These are phyloP conservation scores for Zoanthus gigantus DNA, from an alignment of 92 coral and sea anemone species.

Conservation along the genomic window DNA sequence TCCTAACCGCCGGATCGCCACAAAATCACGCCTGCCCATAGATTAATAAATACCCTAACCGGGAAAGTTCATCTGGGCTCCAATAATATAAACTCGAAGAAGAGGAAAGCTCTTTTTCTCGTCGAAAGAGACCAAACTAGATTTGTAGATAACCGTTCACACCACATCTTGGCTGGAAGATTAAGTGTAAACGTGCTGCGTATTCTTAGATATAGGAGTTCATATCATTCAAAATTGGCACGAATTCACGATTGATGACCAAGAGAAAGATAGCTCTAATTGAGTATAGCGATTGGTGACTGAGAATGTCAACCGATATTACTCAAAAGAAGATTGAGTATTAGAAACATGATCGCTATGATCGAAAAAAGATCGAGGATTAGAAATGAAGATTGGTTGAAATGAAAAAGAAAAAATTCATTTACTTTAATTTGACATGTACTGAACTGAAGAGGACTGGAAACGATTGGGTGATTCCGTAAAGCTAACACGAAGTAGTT, in stretches of 20 bases:
- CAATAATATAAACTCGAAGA: no score
- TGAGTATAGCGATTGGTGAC: not conserved
- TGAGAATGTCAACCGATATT: not conserved
- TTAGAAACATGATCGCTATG: conserved; percentile 1
- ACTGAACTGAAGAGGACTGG: conserved; percentile 18
- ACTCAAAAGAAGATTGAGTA: not conserved
- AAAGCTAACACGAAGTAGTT: not conserved
- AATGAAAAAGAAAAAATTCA: not conserved
- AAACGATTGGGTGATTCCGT: conserved; percentile 16
- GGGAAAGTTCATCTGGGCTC: no score
- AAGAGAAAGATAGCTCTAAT: not conserved
- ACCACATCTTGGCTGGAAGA: no score
- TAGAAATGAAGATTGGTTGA: not conserved
- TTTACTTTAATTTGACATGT: not conserved
- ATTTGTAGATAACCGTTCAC: no score
- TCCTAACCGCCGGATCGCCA: no score
- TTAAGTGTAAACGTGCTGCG: no score
- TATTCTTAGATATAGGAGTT: no score
- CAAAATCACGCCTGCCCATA: no score
- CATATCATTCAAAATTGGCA: not conserved
- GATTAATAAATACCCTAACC: no score
- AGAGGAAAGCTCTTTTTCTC: no score
- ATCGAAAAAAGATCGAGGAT: not conserved
- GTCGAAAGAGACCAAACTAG: no score
- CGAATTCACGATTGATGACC: conserved; percentile 1